Percentiles rank a stretch among this genome's conserved stretches.
These are phyloP conservation scores for Cryptomyrus ogoouensis DNA, from an alignment of 2,113 vertebrate species.

Conservation along the genomic window DNA sequence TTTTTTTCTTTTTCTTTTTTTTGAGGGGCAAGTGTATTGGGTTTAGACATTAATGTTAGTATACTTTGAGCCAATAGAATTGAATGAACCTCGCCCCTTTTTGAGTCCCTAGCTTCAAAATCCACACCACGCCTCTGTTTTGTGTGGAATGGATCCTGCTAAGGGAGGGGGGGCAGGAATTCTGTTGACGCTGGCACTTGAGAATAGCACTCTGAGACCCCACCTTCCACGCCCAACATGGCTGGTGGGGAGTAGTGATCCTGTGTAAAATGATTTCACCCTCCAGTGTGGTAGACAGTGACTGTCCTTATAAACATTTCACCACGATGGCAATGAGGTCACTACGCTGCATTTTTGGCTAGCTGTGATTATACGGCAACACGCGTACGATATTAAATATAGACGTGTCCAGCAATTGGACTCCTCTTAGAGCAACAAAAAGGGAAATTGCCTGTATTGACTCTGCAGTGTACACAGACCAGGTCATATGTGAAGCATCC, in stretches of 20 bases:
- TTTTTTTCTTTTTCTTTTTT: not conserved
- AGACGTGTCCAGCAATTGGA: not conserved
- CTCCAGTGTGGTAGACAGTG: not conserved
- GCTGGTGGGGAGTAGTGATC: not conserved
- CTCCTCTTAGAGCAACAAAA: not conserved
- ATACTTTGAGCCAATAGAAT: not conserved
- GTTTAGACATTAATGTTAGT: not conserved
- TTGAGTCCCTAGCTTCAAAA: not conserved
- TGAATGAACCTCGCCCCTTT: not conserved
- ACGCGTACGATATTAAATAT: not conserved
- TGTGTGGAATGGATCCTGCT: not conserved
- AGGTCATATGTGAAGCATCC: conserved; percentile 24
- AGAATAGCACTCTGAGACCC: not conserved
- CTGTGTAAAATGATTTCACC: not conserved
- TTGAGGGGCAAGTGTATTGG: not conserved
- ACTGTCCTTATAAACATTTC: not conserved
- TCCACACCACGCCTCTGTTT: not conserved
- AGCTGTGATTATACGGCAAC: not conserved
- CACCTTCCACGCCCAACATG: not conserved
- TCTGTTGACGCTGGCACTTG: not conserved
- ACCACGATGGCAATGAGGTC: not conserved
- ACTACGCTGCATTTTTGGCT: not conserved
- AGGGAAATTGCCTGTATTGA: not conserved
- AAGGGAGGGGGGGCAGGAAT: not conserved
- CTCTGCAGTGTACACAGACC: not conserved